Conservation (phyloP, 2,113 vertebrate species). For the Bos javanicus region DNA sequence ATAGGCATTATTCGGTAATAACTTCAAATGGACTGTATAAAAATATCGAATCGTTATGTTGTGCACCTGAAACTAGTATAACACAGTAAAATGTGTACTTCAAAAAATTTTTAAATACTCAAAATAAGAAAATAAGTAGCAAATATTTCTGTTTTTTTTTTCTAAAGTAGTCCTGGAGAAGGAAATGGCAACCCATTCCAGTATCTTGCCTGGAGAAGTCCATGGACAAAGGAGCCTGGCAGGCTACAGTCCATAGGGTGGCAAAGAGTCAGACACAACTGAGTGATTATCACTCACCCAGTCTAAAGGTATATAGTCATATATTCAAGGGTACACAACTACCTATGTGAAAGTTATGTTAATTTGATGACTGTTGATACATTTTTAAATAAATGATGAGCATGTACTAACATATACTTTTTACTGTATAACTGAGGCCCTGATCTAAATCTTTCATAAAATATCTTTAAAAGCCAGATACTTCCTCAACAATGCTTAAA, state of each 20-base stretch:
- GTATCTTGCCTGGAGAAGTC: background rate
- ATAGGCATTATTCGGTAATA: background rate
- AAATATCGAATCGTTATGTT: background rate
- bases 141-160: background rate
- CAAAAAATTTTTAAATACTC: background rate
- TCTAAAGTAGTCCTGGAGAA: background rate
- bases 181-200: background rate
- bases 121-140: background rate
- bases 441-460: conserved; percentile 3
- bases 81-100: background rate
- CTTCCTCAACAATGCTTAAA: background rate
- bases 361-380: background rate
- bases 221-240: background rate
- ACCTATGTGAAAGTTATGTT: background rate
- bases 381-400: background rate
- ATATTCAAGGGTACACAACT: background rate
- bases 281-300: background rate
- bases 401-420: background rate
- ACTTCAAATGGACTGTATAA: background rate
- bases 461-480: background rate
- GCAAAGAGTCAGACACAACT: background rate
- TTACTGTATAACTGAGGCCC: background rate
- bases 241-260: background rate
- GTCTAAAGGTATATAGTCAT: background rate
- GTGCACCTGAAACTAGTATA: background rate